Percentiles rank a stretch among this genome's conserved stretches.
These are phyloP conservation scores for Pristionchus exspectatus DNA, from an alignment of 2,888 invertebrate genomes.

Conservation along the genomic window DNA sequence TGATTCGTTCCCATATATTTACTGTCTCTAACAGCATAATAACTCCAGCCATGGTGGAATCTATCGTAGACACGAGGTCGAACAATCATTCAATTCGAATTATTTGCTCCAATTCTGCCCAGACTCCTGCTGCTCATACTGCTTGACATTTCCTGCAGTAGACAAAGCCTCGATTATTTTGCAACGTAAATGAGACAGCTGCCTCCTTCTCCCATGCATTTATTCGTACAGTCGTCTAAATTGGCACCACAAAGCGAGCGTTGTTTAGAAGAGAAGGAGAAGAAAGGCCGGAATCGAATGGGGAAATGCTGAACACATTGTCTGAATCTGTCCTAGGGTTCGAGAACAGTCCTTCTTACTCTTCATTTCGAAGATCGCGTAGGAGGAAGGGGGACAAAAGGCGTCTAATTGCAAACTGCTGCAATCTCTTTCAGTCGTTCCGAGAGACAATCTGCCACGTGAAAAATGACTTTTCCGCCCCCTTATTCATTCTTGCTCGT, in stretches of 20 bases:
- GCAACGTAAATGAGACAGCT: background rate
- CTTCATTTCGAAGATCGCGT: background rate
- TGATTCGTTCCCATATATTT: background rate
- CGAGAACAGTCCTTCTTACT: background rate
- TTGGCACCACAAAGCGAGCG: background rate
- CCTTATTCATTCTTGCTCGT: background rate
- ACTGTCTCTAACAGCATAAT: background rate
- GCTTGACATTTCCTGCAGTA: background rate
- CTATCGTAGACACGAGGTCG: background rate
- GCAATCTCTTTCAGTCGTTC: background rate
- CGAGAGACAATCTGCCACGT: background rate
- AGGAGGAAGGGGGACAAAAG: background rate
- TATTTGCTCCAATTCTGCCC: background rate
- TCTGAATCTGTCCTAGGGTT: background rate
- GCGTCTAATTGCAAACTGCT: background rate
- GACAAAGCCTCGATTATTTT: background rate
- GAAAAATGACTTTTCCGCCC: slow-evolving; percentile 4
- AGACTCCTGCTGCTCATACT: background rate
- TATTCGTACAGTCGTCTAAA: slow-evolving; percentile 26
- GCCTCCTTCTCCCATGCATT: background rate
- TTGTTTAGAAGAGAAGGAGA: background rate
- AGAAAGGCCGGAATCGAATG: background rate
- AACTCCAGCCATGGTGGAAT: background rate
- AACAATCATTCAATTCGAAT: background rate
- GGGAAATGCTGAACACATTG: background rate